Base-by-base conservation (phyloP, 2,888 invertebrate genomes). In the Leucoma salicis region DNA sequence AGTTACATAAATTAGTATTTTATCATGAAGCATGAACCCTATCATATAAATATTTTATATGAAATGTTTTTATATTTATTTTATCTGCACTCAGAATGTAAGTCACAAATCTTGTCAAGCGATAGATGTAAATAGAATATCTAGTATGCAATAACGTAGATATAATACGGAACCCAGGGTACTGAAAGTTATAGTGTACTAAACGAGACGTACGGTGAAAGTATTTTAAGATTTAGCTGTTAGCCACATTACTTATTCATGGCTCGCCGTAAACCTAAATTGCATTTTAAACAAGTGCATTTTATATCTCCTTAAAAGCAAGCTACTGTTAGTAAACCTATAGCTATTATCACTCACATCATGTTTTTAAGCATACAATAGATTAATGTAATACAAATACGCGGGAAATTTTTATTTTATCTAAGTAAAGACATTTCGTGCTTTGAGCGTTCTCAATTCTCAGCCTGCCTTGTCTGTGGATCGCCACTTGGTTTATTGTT, bases 161-260 rank as follows among this genome's bases (percentile, higher is more conserved):
- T 46, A 53, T 49, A 59, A 43, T 37, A 50, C 46, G 51, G 59
- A 53, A 58, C 53, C 49, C 29, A 46, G 54, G 50, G 50, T 40
- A 46, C 47, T 50, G 53, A 58, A 64, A 63, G 59, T 63, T 64
- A 64, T 64, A 50, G 59, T 56, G 63, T 31, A 65, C 56, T 63
- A 61, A 57, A 46, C 47, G 32, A 43, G 61, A 62, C 51, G 46
- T 62, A 56, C 51, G 52, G 63, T 62, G 63, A 63, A 62, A 63
- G 65, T 62, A 53, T 64, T 62, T 47, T 47, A 46, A 62, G 63
- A 62, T 62, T 62, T 61, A 57, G 48, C 58, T 48, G 58, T 53
- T 51, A 57, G 51, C 50, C 50, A 42, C 50, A 46, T 64, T 64
- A 62, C 53, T 61, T 62, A 62, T 62, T 64, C 62, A 64, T 61